Percentiles rank a stretch among this genome's conserved stretches.
These are phyloP conservation scores for Lichenostomus cassidix DNA, from an alignment of 2,113 vertebrate species.

Conservation along the genomic window DNA sequence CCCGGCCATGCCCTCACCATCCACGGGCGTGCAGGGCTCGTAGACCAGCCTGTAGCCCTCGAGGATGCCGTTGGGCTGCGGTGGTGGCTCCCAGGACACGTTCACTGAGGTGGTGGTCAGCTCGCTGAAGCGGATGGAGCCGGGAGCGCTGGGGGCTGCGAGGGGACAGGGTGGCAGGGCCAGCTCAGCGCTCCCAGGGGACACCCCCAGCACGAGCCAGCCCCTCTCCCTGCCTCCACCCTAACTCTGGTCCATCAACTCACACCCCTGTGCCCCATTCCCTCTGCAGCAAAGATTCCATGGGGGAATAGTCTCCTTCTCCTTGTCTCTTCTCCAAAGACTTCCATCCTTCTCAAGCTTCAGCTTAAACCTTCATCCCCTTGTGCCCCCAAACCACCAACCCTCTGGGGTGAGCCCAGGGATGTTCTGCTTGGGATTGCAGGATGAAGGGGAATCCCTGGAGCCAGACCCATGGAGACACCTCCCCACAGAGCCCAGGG, in stretches of 20 bases:
- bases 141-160: conserved; percentile 90
- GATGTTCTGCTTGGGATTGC: neutral
- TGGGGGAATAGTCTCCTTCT: rapidly evolving
- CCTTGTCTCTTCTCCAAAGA: neutral
- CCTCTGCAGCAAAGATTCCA: neutral
- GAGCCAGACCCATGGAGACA: neutral
- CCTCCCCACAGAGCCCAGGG: neutral
- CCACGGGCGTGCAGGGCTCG: conserved; percentile 89
- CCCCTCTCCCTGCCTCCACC: neutral
- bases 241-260: rapidly evolving
- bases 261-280: neutral
- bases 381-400: rapidly evolving
- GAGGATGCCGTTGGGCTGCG: conserved; percentile 89
- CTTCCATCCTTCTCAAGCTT: neutral
- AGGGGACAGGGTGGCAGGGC: neutral
- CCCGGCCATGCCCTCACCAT: conserved; percentile 75
- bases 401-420: neutral
- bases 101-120: conserved; percentile 97
- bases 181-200: neutral
- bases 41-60: conserved; percentile 93
- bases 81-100: conserved; percentile 92
- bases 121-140: conserved; percentile 92
- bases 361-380: neutral
- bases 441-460: neutral
- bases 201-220: neutral